Evolutionary conservation across 92 coral and sea anemone species (phyloP), one percentile per base, ranked within the genome.

Genomic region (Epizoanthus illoricatus): DNA sequence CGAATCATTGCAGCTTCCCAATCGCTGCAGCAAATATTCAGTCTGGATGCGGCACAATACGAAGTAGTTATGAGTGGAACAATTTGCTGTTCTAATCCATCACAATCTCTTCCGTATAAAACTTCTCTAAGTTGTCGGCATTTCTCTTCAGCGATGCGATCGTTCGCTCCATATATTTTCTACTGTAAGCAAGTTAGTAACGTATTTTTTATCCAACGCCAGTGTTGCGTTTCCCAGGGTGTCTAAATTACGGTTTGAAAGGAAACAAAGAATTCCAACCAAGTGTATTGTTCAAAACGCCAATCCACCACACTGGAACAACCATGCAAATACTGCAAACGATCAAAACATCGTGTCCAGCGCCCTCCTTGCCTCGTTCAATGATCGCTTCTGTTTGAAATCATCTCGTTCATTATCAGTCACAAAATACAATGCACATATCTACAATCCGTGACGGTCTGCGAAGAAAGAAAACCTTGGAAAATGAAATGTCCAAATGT

Each of bases 1-100:
- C 99, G 97, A 75, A 97, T 97, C 99, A 97, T 97, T 17, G 23
- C 73, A 59, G 54, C 39, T 57, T 59, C 47, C 11, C 11, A 41
- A 9, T 62, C 70, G 42, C 74, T 23, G n/a, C 65, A 47, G 56
- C 21, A 72, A 5, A 9, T 52, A 70, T 72, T 24, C 52, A 28
- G 39, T 73, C 68, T 80, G 47, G 67, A 10, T 42, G 9, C 54
- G 1, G 39, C 49, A 67, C 84, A 47, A 54, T 28, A 69, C 36
- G 36, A 18, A 60, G 61, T n/a, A 41, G 63, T n/a, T 4, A 17
- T 10, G 40, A 5, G 42, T 64, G 40, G 70, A 65, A 65, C 24
- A 52, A 52, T 18, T 70, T 70, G 33, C 13, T 19, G 7, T 24
- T 40, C 70, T 65, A 28, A 39, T 39, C 73, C 73, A 40, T 68